Conservation (phyloP, 2,888 invertebrate genomes). For the Mechanitis mazaeus region DNA sequence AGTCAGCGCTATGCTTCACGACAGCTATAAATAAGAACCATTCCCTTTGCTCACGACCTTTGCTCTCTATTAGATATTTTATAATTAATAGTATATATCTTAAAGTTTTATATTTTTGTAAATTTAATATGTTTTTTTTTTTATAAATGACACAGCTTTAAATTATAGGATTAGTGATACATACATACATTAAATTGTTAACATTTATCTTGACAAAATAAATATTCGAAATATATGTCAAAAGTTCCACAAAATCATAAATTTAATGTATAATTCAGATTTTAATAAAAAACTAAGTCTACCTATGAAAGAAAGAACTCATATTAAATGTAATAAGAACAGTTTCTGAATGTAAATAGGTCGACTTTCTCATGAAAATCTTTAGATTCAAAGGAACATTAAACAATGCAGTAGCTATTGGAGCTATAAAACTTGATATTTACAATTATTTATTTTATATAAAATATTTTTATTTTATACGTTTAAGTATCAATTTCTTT, state of each 20-base stretch:
- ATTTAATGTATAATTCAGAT: too few species aligned
- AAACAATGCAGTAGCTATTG: conserved; percentile 18
- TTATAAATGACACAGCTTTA: too few species aligned
- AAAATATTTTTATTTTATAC: neutral
- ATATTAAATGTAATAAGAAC: neutral
- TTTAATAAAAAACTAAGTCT: too few species aligned
- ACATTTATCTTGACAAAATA: too few species aligned
- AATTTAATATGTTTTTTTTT: too few species aligned
- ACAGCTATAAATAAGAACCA: conserved; percentile 26
- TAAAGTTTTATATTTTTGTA: too few species aligned
- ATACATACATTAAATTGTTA: too few species aligned
- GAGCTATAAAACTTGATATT: conserved; percentile 9
- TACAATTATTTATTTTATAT: neutral
- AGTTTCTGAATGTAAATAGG: neutral
- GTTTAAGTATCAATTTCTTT: neutral
- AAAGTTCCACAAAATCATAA: too few species aligned
- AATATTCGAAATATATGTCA: too few species aligned
- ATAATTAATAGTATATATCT: too few species aligned
- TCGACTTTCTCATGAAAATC: conserved; percentile 12
- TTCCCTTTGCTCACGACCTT: conserved; percentile 23
- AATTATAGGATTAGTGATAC: too few species aligned
- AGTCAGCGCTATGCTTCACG: conserved; percentile 22
- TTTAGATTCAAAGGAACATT: conserved; percentile 9
- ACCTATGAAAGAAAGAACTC: too few species aligned
- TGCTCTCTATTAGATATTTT: conserved; percentile 20